Conservation (phyloP, 2,113 vertebrate genomes). For the Hassar affinis region DNA sequence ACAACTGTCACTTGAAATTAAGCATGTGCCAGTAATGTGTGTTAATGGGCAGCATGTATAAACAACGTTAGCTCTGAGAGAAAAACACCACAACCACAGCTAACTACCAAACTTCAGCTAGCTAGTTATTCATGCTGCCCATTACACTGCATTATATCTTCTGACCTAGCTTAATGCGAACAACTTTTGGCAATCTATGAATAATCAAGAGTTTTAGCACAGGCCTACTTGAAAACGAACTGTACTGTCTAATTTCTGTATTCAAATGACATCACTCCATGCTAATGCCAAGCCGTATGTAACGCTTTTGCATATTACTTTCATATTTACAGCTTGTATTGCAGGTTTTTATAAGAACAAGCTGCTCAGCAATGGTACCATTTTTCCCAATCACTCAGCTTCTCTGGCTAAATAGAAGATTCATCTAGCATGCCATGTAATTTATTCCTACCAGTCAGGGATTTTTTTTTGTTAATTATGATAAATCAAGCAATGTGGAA, state of each 20-base stretch:
- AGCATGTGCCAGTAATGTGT: neutral
- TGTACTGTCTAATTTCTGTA: neutral
- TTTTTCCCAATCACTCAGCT: neutral
- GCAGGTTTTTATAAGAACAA: neutral
- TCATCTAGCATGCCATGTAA: conserved; percentile 49
- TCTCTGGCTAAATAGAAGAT: conserved; percentile 40
- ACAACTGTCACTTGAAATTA: conserved; percentile 24
- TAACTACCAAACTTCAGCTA: neutral
- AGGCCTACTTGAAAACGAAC: conserved; percentile 7
- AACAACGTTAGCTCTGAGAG: neutral
- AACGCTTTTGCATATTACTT: conserved; percentile 2
- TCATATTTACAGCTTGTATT: neutral
- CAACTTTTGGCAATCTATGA: neutral
- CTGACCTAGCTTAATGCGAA: neutral
- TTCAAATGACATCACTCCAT: neutral
- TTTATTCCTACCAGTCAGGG: conserved; percentile 63
- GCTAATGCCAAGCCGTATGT: neutral
- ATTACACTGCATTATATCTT: neutral
- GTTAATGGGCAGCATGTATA: neutral
- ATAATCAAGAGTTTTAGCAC: neutral
- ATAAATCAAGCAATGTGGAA: conserved; percentile 44
- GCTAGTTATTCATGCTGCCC: neutral
- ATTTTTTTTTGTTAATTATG: conserved; percentile 42
- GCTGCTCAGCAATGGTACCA: neutral
- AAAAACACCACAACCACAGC: neutral